phyloP scores from a whole-genome alignment of 1,140 invertebrate genomes.

The Spodoptera litura region DNA sequence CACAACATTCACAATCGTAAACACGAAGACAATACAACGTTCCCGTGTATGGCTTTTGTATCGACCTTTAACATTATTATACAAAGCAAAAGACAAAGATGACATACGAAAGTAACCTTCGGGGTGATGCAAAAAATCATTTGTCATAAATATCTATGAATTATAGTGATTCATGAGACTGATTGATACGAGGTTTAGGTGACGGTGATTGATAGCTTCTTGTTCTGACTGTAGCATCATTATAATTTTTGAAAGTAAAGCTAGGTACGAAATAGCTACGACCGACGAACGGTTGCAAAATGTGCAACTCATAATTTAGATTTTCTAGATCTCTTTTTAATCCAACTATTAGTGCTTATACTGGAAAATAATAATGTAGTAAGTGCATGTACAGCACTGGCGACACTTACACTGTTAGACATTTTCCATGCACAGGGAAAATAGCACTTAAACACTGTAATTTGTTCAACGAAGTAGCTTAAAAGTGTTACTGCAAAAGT shows the following conservation, averaged over 20 bases:
- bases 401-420: neutral
- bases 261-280: neutral
- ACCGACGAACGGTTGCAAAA: no score
- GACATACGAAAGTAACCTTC: conserved; percentile 24
- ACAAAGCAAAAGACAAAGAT: conserved; percentile 15
- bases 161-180: conserved; percentile 31
- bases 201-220: conserved; percentile 25
- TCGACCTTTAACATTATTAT: conserved; percentile 10
- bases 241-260: conserved; percentile 13
- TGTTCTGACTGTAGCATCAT: conserved; percentile 10
- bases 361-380: neutral
- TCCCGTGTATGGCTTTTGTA: neutral
- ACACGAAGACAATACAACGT: neutral
- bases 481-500: conserved; percentile 16
- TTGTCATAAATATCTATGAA: conserved; percentile 39
- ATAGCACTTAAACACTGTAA: conserved; percentile 21
- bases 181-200: conserved; percentile 11
- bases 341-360: neutral
- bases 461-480: conserved; percentile 33
- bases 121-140: conserved; percentile 20
- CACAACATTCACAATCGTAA: neutral
- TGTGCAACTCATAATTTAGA: no score
- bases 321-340: no score
- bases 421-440: conserved; percentile 26
- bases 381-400: neutral